Conservation (phyloP, 2,888 invertebrate species). For the Andrena fulva region DNA sequence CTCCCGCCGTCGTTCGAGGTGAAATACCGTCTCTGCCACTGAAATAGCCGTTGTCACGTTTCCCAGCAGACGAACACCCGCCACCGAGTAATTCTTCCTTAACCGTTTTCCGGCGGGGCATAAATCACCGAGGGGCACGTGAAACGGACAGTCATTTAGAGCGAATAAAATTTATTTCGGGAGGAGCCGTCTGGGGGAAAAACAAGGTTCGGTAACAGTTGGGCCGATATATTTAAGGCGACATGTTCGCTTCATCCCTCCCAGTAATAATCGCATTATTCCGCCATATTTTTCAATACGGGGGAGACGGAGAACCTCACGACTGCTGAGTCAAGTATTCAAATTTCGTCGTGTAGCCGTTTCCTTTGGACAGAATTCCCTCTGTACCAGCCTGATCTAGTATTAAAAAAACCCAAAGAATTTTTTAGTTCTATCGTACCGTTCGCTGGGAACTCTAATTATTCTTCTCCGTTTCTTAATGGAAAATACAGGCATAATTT, state of each 20-base stretch:
- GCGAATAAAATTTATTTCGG: constrained; percentile 45
- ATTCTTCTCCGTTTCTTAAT: too few species aligned
- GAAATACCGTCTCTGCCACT: not conserved
- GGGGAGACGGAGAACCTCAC: not conserved
- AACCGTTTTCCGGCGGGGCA: not conserved
- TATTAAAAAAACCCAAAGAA: too few species aligned
- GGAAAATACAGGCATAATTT: too few species aligned
- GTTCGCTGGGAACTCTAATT: too few species aligned
- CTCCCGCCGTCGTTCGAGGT: not conserved
- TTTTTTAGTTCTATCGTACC: too few species aligned
- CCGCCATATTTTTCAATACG: constrained; percentile 7
- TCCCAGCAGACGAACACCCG: not conserved
- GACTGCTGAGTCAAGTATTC: not conserved
- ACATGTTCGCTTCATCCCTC: not conserved
- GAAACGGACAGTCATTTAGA: constrained; percentile 16
- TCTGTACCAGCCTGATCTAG: not conserved
- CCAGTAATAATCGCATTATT: constrained; percentile 36
- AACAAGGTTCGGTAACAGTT: constrained; percentile 41
- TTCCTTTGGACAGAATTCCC: not conserved
- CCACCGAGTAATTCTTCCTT: constrained; percentile 1
- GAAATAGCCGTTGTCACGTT: constrained; percentile 13
- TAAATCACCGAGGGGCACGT: constrained; percentile 26
- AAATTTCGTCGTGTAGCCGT: not conserved
- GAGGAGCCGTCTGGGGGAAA: not conserved
- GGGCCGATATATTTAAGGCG: constrained; percentile 37